Conservation (phyloP, 2,797 vertebrate genomes). For the Rhadinocentrus ornatus region DNA sequence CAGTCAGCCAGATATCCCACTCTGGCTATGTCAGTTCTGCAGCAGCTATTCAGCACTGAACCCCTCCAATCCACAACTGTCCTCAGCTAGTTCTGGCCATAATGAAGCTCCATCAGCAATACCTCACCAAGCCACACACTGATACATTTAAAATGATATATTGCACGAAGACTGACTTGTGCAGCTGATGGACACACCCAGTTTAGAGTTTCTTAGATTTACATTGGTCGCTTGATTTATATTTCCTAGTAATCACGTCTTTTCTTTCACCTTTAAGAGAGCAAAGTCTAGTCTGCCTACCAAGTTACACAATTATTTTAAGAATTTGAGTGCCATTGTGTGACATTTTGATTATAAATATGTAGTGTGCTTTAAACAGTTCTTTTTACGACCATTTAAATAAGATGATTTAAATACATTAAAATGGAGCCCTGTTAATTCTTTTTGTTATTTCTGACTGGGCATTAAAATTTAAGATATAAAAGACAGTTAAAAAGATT, state of each 20-base stretch:
- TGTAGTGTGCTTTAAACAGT: neutral
- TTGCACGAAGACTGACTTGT: slow-evolving; percentile 13
- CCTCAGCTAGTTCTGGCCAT: neutral
- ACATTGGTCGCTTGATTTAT: neutral
- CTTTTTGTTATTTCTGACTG: no score
- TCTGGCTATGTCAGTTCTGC: slow-evolving; percentile 8
- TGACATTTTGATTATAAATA: neutral
- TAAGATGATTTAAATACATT: neutral
- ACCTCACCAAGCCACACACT: slow-evolving; percentile 18
- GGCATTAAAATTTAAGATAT: neutral
- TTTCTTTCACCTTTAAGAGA: neutral
- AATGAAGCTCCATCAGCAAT: slow-evolving; percentile 23
- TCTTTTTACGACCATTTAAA: slow-evolving; percentile 1
- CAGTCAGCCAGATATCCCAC: slow-evolving; percentile 11
- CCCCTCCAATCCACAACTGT: neutral
- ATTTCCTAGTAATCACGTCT: neutral
- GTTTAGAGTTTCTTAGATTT: slow-evolving; percentile 1
- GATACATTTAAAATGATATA: slow-evolving; percentile 11
- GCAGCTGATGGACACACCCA: neutral
- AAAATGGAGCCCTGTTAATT: neutral
- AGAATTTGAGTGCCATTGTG: neutral
- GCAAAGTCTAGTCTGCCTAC: neutral
- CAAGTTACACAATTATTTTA: neutral
- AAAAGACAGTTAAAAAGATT: neutral
- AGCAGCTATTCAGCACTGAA: slow-evolving; percentile 6